Evolutionary conservation across 2,888 invertebrate genomes (phyloP), one percentile per base, ranked within the genome.

Genomic region (Hybos culiciformis): DNA sequence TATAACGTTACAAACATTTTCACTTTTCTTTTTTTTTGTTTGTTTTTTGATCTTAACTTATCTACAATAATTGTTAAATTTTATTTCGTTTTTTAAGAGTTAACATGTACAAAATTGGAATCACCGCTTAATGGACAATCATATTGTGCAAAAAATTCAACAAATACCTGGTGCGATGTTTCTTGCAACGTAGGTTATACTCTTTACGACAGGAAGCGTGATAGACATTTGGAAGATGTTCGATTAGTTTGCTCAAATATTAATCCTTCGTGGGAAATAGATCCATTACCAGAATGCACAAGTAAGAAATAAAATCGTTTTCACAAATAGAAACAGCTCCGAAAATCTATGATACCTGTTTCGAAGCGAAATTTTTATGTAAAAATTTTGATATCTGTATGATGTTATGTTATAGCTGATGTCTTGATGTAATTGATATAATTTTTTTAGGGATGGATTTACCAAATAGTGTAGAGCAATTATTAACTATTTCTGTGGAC

Each of bases 171-270:
- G 46, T 80, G 80, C 52, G 61, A 68, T 5, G 57, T 78, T 18
- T 69, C 68, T 8, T 80, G 80, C 53, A 61, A 73, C 39, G 69
- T 72, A 42, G 79, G 78, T 1, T 78, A 74, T 53, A 74, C 70
- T 4, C 72, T 79, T 51, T 50, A 46, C 9, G 50, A 54, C 21
- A 50, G 48, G 18, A 38, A 42, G 1, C 47, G 41, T 3, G 50
- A 50, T 1, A 48, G 74, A 73, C 12, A 56, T 68, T 48, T 59
- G 57, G 51, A 53, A 21, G 46, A 46, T 45, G 44, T 50, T 17
- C 48, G 53, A 36, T 54, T 64, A 18, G 49, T 55, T 21, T 70
- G 70, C 42, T 56, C 61, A 15, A 53, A 67, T 50, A 53, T 56
- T 7, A 56, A 60, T 44, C 59, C 66, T 3, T 49, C 60, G 23